Percentiles rank a stretch among this genome's conserved stretches.
Conservation (phyloP, 1,140 invertebrate genomes). For the Helicoverpa armigera region DNA sequence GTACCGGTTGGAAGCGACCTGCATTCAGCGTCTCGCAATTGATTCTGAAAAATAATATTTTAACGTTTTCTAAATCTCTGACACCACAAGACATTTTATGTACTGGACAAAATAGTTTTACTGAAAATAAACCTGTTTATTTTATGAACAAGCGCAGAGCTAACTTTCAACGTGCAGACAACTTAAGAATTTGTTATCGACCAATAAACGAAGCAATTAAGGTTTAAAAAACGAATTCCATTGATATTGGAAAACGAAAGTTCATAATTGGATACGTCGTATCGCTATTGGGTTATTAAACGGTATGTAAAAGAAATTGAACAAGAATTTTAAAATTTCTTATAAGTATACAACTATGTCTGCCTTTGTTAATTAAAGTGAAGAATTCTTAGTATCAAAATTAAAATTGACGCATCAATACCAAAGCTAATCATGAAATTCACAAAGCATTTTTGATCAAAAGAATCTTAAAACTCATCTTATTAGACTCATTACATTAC, state of each 20-base stretch:
- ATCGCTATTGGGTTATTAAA: neutral
- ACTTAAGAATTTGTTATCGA: constrained; percentile 2
- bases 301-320: neutral
- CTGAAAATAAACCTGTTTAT: constrained; percentile 55
- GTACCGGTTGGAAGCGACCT: too few relatives aligned
- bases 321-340: neutral
- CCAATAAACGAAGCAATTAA: constrained; percentile 15
- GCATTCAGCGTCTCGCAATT: too few relatives aligned
- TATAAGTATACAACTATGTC: neutral
- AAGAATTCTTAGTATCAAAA: too few relatives aligned
- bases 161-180: neutral
- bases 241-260: constrained; percentile 1
- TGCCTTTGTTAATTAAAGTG: too few relatives aligned
- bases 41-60: neutral
- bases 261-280: neutral
- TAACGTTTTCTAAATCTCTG: neutral
- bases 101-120: neutral
- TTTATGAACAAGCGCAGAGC: constrained; percentile 38
- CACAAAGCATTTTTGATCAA: too few relatives aligned
- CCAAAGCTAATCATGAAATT: too few relatives aligned
- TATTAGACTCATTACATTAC: neutral
- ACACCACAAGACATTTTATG: neutral
- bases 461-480: too few relatives aligned
- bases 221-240: neutral
- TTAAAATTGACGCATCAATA: too few relatives aligned